A percentile compares a stretch with the other conserved stretches of the same genome.
Conservation (phyloP, 2,113 vertebrate species). For the Chaetodon auriga region DNA sequence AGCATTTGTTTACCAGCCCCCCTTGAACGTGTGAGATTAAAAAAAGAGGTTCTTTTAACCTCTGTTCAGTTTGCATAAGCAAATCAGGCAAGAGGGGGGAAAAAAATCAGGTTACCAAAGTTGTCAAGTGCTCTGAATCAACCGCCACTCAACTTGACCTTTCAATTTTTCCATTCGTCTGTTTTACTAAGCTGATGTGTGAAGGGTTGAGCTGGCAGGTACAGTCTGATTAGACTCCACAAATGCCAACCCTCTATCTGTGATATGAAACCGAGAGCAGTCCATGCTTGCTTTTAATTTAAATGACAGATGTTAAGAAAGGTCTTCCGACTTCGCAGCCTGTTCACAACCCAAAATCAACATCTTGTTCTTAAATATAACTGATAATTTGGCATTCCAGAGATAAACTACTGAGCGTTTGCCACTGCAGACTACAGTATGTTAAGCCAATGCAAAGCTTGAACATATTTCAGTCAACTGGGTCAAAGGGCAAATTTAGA, state of each 20-base stretch:
- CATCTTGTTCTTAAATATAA: slow-evolving; percentile 2
- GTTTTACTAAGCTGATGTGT: slow-evolving; percentile 48
- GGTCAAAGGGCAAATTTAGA: background rate
- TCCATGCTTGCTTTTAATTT: slow-evolving; percentile 3
- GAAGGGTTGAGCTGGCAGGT: slow-evolving; percentile 34
- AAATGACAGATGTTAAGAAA: slow-evolving; percentile 11
- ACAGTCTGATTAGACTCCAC: slow-evolving; percentile 17
- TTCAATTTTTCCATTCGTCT: slow-evolving; percentile 78
- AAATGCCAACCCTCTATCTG: background rate
- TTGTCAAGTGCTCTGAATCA: slow-evolving; percentile 62
- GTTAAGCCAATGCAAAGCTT: background rate
- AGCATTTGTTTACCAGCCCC: slow-evolving; percentile 82
- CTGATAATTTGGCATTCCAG: background rate
- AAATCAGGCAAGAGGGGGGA: slow-evolving; percentile 28
- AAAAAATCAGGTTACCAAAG: slow-evolving; percentile 62
- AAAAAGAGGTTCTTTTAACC: slow-evolving; percentile 49
- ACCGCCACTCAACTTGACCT: slow-evolving; percentile 77
- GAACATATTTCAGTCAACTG: background rate
- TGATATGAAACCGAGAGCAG: slow-evolving; percentile 44
- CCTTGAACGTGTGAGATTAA: slow-evolving; percentile 75
- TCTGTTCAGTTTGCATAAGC: slow-evolving; percentile 47
- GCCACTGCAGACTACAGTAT: too few species aligned
- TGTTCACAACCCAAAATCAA: slow-evolving; percentile 5
- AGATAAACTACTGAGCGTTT: background rate
- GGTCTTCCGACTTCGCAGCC: background rate